These are phyloP conservation scores for Brachyptera risi DNA, from an alignment of 2,888 invertebrate species.

Conservation along the genomic window DNA sequence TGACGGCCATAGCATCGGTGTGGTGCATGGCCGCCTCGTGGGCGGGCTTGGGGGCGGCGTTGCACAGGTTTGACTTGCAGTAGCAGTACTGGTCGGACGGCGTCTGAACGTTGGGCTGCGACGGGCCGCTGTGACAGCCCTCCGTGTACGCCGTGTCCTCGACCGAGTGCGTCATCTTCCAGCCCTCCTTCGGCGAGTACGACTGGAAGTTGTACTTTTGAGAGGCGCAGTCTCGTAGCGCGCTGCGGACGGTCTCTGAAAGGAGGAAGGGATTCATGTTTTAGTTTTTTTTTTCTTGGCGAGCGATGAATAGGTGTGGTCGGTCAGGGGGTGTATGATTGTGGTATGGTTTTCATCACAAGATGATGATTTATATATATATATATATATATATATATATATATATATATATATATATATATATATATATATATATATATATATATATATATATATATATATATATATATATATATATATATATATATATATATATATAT, in stretches of 20 bases:
- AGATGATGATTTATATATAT: no score
- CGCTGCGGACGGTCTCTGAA: constrained; percentile 57
- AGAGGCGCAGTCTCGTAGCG: constrained; percentile 67
- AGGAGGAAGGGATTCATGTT: constrained; percentile 32
- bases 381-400: no score
- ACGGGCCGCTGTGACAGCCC: constrained; percentile 62
- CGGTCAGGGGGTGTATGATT: no score
- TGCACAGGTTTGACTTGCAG: constrained; percentile 70
- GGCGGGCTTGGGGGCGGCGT: constrained; percentile 50
- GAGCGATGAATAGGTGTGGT: background rate
- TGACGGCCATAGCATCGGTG: constrained; percentile 58
- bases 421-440: no score
- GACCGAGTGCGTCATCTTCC: constrained; percentile 62
- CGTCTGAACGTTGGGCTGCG: constrained; percentile 45
- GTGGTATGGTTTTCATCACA: no score
- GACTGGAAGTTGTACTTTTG: constrained; percentile 64
- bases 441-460: no score
- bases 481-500: no score
- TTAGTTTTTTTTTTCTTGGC: background rate
- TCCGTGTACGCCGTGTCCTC: constrained; percentile 63
- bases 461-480: no score
- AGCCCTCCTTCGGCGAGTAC: constrained; percentile 53
- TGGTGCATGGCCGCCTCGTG: constrained; percentile 41
- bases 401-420: no score
- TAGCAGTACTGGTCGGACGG: constrained; percentile 65